A percentile compares a stretch with the other conserved stretches of the same genome.
These are phyloP conservation scores for Tympanoctomys barrerae DNA, from an alignment of 2,797 vertebrate genomes.

Conservation along the genomic window DNA sequence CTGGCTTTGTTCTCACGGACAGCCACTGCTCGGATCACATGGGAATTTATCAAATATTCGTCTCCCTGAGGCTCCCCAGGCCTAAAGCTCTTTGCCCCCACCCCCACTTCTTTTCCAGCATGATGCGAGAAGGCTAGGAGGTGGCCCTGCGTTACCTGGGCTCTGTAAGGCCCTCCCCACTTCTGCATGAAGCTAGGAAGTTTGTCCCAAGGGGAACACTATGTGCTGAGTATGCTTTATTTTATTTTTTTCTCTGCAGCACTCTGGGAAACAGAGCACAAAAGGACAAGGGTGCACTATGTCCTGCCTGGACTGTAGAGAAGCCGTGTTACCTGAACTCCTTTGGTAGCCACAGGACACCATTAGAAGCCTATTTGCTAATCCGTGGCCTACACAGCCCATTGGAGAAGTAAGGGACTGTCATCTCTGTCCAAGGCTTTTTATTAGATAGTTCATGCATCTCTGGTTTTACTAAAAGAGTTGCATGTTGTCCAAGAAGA, in stretches of 20 bases:
- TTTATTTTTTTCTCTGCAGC: neutral
- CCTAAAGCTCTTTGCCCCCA: neutral
- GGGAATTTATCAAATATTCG: neutral
- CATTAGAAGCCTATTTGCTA: constrained; percentile 75
- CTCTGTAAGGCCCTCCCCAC: neutral
- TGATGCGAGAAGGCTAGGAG: neutral
- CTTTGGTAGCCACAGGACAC: constrained; percentile 92
- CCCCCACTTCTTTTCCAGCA: neutral
- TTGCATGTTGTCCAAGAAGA: neutral
- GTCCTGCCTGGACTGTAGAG: constrained; percentile 92
- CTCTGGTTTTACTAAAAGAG: constrained; percentile 56
- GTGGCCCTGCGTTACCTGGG: neutral
- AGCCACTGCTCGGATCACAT: too few relatives aligned
- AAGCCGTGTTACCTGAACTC: constrained; percentile 93
- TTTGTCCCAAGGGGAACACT: constrained; percentile 43
- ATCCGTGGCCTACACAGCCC: constrained; percentile 74
- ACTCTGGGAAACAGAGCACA: constrained; percentile 53
- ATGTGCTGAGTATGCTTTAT: neutral
- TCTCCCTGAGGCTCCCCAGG: neutral
- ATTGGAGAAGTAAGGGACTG: constrained; percentile 76
- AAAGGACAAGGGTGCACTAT: constrained; percentile 90
- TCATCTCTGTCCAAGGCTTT: constrained; percentile 76
- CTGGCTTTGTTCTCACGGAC: neutral
- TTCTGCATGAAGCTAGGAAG: constrained; percentile 40
- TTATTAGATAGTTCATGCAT: constrained; percentile 87